Conservation (phyloP, 2,113 vertebrate species). For the Pteropus alecto region DNA sequence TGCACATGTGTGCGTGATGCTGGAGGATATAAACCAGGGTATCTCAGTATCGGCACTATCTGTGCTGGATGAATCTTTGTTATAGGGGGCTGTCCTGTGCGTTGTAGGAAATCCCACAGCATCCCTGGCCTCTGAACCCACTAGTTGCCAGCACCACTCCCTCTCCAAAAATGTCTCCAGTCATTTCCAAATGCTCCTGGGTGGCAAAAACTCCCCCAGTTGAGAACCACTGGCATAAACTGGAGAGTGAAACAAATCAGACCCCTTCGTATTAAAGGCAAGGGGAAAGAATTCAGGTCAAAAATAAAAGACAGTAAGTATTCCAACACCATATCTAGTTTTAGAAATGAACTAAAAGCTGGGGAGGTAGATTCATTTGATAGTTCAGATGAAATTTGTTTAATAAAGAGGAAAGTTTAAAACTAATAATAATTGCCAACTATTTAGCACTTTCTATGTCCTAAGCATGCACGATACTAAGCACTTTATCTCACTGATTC, state of each 20-base stretch:
- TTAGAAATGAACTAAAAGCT: background rate
- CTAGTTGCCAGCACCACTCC: background rate
- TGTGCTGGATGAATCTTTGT: background rate
- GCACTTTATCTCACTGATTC: background rate
- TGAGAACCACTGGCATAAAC: background rate
- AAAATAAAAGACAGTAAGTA: background rate
- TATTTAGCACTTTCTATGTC: background rate
- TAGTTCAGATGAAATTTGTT: background rate
- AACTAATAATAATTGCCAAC: background rate
- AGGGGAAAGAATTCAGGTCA: background rate
- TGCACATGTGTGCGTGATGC: background rate
- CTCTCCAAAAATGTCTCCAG: background rate
- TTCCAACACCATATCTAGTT: background rate
- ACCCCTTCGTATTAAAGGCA: background rate
- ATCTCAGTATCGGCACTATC: background rate
- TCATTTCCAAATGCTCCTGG: background rate
- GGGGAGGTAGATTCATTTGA: background rate
- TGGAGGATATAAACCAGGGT: background rate
- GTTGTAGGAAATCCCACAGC: background rate
- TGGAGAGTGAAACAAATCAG: background rate
- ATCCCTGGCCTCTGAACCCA: background rate
- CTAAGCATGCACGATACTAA: background rate
- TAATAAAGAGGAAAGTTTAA: background rate
- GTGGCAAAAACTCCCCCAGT: background rate
- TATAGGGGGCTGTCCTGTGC: accelerated